A percentile compares a stretch with the other conserved stretches of the same genome.
Conservation (phyloP, 2,888 invertebrate genomes). For the Craniophora ligustri region DNA sequence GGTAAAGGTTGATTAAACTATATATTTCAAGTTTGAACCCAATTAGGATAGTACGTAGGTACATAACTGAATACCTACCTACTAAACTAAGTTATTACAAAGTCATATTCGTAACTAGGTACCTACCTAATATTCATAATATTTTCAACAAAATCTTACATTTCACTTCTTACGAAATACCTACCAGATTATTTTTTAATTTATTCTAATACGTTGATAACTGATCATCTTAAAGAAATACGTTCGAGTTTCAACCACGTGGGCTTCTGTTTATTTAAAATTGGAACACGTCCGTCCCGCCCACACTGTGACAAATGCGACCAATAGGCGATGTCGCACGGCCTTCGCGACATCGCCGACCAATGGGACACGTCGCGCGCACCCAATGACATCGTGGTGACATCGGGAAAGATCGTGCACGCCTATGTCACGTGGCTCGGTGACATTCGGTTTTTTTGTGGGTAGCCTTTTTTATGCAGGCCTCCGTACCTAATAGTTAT, state of each 20-base stretch:
- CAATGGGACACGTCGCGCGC: slow-evolving; percentile 76
- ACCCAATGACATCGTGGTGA: slow-evolving; percentile 86
- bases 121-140: too few relatives aligned
- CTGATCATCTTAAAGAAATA: slow-evolving; percentile 2
- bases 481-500: neutral
- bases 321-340: slow-evolving; percentile 84
- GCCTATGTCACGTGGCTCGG: slow-evolving; percentile 75
- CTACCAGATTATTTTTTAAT: neutral
- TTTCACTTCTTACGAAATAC: too few relatives aligned
- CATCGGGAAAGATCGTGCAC: slow-evolving; percentile 75
- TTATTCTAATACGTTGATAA: too few relatives aligned
- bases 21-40: too few relatives aligned
- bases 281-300: slow-evolving; percentile 71
- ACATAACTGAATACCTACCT: neutral
- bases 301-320: slow-evolving; percentile 76
- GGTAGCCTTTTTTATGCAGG: neutral
- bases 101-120: too few relatives aligned
- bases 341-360: slow-evolving; percentile 79
- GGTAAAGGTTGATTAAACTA: too few relatives aligned
- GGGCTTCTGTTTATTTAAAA: slow-evolving; percentile 63
- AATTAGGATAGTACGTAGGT: neutral
- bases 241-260: slow-evolving; percentile 39
- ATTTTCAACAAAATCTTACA: too few relatives aligned
- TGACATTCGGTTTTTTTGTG: slow-evolving; percentile 40
- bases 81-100: too few relatives aligned